Conservation (phyloP, 2,888 invertebrate species). For the Xestia xanthographa region DNA sequence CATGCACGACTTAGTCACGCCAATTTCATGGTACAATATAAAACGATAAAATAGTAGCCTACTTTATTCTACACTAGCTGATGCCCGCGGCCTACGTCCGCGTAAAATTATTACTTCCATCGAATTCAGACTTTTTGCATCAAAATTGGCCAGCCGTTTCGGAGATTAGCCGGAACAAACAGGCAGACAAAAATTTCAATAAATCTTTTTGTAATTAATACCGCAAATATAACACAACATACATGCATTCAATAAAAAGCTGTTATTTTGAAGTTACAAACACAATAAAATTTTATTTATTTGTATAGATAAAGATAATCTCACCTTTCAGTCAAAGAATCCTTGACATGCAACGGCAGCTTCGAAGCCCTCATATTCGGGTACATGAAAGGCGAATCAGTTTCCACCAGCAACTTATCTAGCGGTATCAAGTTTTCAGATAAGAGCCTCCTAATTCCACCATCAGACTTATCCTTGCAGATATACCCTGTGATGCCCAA, state of each 20-base stretch:
- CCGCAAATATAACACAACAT: too few relatives aligned
- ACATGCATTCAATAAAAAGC: too few relatives aligned
- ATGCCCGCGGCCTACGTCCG: too few relatives aligned
- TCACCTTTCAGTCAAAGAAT: slow-evolving; percentile 95
- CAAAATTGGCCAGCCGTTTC: too few relatives aligned
- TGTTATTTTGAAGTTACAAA: too few relatives aligned
- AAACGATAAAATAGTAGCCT: not conserved
- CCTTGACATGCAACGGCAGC: slow-evolving; percentile 96
- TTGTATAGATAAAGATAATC: slow-evolving; percentile 45
- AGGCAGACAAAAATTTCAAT: too few relatives aligned
- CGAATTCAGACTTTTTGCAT: too few relatives aligned
- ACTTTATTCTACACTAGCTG: not conserved
- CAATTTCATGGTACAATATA: slow-evolving; percentile 2
- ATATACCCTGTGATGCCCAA: slow-evolving; percentile 94
- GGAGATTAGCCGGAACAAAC: too few relatives aligned
- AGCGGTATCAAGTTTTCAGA: slow-evolving; percentile 95
- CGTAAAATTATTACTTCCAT: too few relatives aligned
- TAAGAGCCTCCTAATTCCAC: slow-evolving; percentile 95
- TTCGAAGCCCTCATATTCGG: slow-evolving; percentile 98
- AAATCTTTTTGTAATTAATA: too few relatives aligned
- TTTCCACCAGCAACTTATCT: slow-evolving; percentile 96
- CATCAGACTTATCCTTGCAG: slow-evolving; percentile 98
- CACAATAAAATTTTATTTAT: not conserved
- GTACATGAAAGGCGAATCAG: slow-evolving; percentile 99
- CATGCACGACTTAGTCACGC: not conserved